These are phyloP conservation scores for Dinothrombium tinctorium DNA, from an alignment of 1,140 invertebrate genomes.

Conservation along the genomic window DNA sequence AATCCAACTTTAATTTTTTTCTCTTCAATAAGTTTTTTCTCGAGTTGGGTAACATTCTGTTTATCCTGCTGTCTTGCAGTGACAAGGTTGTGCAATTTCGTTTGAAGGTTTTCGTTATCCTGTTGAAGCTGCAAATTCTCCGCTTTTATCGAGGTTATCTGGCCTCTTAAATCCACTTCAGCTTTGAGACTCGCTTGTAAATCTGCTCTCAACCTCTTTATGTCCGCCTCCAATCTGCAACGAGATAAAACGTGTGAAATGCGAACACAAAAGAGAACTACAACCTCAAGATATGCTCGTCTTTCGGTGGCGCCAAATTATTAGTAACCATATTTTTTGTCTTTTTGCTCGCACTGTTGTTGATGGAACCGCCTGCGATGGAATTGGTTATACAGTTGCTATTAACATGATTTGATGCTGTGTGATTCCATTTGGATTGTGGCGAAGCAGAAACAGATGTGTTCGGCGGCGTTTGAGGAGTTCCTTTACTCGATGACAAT, in stretches of 20 bases:
- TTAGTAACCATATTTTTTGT: constrained; percentile 24
- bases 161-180: constrained; percentile 58
- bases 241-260: not conserved
- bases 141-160: constrained; percentile 37
- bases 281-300: constrained; percentile 33
- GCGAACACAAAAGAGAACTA: not conserved
- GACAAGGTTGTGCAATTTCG: constrained; percentile 42
- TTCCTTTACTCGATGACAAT: constrained; percentile 8
- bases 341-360: constrained; percentile 20
- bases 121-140: constrained; percentile 48
- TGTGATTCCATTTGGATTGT: constrained; percentile 3
- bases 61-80: constrained; percentile 48
- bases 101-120: constrained; percentile 54
- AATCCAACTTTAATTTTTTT: constrained; percentile 36
- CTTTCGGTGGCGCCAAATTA: constrained; percentile 23
- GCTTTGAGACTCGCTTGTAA: constrained; percentile 37
- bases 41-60: constrained; percentile 41
- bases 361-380: constrained; percentile 24
- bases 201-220: constrained; percentile 54
- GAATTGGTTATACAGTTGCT: constrained; percentile 21
- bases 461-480: not conserved
- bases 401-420: constrained; percentile 12
- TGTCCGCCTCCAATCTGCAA: constrained; percentile 28
- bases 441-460: constrained; percentile 2
- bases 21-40: constrained; percentile 61